Evolutionary conservation across 2,113 vertebrate species (phyloP).

Genomic region (Cynocephalus volans): DNA sequence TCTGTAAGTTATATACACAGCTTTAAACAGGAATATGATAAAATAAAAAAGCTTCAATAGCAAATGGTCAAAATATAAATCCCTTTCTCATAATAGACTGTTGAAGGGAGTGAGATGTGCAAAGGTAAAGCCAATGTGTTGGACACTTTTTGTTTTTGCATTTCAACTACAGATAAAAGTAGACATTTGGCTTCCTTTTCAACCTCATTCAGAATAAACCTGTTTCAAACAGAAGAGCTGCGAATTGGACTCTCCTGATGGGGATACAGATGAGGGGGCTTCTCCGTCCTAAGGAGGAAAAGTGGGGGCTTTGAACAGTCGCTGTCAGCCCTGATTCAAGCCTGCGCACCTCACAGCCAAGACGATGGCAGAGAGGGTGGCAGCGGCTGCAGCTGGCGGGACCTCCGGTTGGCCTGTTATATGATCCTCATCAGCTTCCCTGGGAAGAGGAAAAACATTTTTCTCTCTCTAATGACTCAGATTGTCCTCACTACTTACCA

Average conservation of each 20-base stretch:
- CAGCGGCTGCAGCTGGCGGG: accelerated
- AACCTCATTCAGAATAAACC: slow-evolving; percentile 29
- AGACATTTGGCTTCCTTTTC: slow-evolving; percentile 57
- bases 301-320: slow-evolving; percentile 25
- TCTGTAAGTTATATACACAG: slow-evolving; percentile 17
- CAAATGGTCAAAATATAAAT: slow-evolving; percentile 53
- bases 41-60: slow-evolving; percentile 62
- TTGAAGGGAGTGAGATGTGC: slow-evolving; percentile 54
- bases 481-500: slow-evolving; percentile 75
- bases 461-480: slow-evolving; percentile 69
- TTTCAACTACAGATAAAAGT: background rate
- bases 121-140: background rate
- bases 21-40: slow-evolving; percentile 43
- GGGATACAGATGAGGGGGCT: slow-evolving; percentile 38
- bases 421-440: slow-evolving; percentile 56
- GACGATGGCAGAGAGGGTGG: background rate
- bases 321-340: background rate
- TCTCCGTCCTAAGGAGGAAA: slow-evolving; percentile 63
- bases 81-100: slow-evolving; percentile 61
- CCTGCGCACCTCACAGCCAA: background rate
- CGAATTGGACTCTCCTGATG: slow-evolving; percentile 36
- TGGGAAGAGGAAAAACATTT: slow-evolving; percentile 71
- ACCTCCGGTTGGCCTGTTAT: slow-evolving; percentile 5
- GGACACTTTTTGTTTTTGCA: too few species aligned
- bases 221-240: slow-evolving; percentile 26